These are phyloP conservation scores for Sminthurinus signatus DNA, from an alignment of 1,140 invertebrate genomes.

Conservation along the genomic window DNA sequence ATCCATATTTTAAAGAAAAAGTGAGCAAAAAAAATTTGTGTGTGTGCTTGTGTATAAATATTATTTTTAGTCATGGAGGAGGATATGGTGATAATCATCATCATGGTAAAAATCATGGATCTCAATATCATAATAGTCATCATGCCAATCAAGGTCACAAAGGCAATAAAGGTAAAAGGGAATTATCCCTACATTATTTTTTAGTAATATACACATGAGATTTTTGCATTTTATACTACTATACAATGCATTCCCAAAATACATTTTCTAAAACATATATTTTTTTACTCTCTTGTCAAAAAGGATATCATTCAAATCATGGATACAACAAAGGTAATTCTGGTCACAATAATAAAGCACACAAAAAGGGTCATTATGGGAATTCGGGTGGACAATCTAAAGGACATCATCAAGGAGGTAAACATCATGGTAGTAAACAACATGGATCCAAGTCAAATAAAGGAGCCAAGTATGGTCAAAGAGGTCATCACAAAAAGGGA, in stretches of 20 bases:
- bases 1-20: too few relatives aligned
- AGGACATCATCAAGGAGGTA: constrained; percentile 30
- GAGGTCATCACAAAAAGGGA: constrained; percentile 32
- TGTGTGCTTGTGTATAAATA: not conserved
- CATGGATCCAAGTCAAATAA: constrained; percentile 27
- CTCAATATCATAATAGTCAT: constrained; percentile 1
- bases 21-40: too few relatives aligned
- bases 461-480: constrained; percentile 22
- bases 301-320: constrained; percentile 15
- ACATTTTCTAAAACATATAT: not conserved
- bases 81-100: not conserved
- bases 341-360: constrained; percentile 22
- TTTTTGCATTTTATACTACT: too few relatives aligned
- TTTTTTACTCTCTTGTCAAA: too few relatives aligned
- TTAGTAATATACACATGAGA: too few relatives aligned
- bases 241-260: not conserved
- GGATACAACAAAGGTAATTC: constrained; percentile 20
- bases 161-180: constrained; percentile 15
- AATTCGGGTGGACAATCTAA: constrained; percentile 22
- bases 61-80: constrained; percentile 5
- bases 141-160: constrained; percentile 18
- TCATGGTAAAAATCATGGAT: constrained; percentile 12
- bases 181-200: not conserved
- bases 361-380: constrained; percentile 32
- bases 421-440: constrained; percentile 25